phyloP scores from a whole-genome alignment of 2,113 vertebrate genomes.

The Tamias sibiricus region DNA sequence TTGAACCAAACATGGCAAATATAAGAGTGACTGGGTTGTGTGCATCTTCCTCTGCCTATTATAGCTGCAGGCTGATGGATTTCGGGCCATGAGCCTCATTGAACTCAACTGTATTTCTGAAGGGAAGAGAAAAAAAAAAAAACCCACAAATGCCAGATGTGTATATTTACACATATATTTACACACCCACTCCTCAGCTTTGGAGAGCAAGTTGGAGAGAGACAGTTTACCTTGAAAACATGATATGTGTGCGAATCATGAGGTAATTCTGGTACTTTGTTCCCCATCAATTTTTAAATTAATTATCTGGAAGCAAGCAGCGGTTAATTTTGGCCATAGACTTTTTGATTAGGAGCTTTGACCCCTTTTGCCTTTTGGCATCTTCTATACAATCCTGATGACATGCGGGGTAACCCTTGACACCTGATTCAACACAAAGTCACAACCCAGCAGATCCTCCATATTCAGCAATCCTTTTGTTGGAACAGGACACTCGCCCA shows the following conservation, averaged over 20 bases:
- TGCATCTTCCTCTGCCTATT: constrained; percentile 70
- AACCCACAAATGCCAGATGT: not conserved
- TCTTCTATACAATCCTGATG: constrained; percentile 89
- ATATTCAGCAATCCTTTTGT: constrained; percentile 90
- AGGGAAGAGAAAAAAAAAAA: not conserved
- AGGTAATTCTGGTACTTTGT: constrained; percentile 86
- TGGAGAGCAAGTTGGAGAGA: not conserved
- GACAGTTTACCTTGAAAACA: constrained; percentile 70
- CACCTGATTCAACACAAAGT: constrained; percentile 93
- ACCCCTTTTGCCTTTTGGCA: constrained; percentile 90
- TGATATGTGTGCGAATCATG: constrained; percentile 76
- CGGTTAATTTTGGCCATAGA: constrained; percentile 96
- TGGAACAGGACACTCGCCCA: constrained; percentile 83
- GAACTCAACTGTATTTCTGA: not conserved
- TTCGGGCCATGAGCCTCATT: not conserved
- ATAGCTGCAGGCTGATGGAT: constrained; percentile 44
- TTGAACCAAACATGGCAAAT: constrained; percentile 60
- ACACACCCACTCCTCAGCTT: not conserved
- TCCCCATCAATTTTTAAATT: constrained; percentile 94
- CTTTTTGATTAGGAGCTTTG: constrained; percentile 94
- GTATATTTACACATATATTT: too few relatives aligned
- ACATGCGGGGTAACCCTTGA: constrained; percentile 92
- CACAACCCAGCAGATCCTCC: constrained; percentile 87
- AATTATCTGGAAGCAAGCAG: constrained; percentile 94
- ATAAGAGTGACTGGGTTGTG: constrained; percentile 67